Evolutionary conservation across 2,888 invertebrate genomes (phyloP), one percentile per base, ranked within the genome.

Genomic region (Ethmia dodecea): DNA sequence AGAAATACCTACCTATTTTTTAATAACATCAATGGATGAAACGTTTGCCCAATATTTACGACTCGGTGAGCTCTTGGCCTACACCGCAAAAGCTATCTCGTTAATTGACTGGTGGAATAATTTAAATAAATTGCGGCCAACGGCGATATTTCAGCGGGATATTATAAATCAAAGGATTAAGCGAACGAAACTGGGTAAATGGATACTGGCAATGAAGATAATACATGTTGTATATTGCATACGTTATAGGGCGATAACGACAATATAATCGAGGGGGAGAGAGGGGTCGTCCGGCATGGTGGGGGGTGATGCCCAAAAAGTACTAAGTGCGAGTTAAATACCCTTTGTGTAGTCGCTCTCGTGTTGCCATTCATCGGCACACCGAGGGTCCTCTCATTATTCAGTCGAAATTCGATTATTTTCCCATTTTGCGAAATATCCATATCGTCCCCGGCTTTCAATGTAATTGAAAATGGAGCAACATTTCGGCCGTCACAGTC

Each of bases 141-240:
- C 59, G 66, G 78, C 76, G 66, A 76, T 83, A 81, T 83, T 69
- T 80, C 75, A 76, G 42, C 61, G 53, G 67, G 60, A 62, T 73
- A 69, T 72, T 77, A 81, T 86, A 86, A 86, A 86, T 86, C 86
- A 86, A 78, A 78, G 83, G 84, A 83, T 86, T 84, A 86, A 71
- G 52, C 51, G 55, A 60, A 67, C 56, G 60, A 52, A 58, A 69
- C 58, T 57, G 69, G 65, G 73, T 72, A 75, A 79, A 80, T 76
- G 76, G 76, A 77, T 74, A 72, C 80, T 69, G 79, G 77, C 71
- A 72, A 72, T 74, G 71, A 58, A 78, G 77, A 76, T 78, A 76
- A 74, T 74, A 62, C 74, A 71, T 77, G 80, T 72, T 78, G 79
- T 77, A 80, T 79, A 72, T 75, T 73, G 78, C 80, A 80, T 84